Evolutionary conservation across 2,113 vertebrate species (phyloP).

Genomic region (Tichodroma muraria): DNA sequence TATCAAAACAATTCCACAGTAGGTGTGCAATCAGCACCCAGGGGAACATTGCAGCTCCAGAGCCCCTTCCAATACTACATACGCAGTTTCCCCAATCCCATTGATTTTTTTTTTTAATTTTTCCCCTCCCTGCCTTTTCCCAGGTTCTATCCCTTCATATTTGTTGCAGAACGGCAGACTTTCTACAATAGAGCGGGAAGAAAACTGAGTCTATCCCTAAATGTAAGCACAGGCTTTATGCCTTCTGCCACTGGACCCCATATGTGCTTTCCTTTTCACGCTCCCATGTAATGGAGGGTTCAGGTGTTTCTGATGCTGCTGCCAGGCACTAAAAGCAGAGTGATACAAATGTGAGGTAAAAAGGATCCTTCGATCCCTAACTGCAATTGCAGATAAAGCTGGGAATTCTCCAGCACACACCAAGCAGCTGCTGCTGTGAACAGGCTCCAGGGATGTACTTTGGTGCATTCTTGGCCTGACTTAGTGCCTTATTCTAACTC

Average conservation of each 20-base stretch:
- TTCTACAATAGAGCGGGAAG: not conserved
- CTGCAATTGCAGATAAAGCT: not conserved
- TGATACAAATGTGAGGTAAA: constrained; percentile 15
- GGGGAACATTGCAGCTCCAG: not conserved
- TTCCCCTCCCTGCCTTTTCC: not conserved
- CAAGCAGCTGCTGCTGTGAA: constrained; percentile 55
- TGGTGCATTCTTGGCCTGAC: constrained; percentile 46
- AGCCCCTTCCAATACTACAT: not conserved
- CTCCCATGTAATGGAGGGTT: not conserved
- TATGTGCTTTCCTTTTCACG: not conserved
- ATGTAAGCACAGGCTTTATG: not conserved
- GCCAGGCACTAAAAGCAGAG: constrained; percentile 30
- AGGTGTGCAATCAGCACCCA: not conserved
- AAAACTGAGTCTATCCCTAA: not conserved
- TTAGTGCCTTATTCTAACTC: constrained; percentile 15
- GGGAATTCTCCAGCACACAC: constrained; percentile 38
- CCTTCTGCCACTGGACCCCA: not conserved
- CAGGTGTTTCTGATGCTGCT: constrained; percentile 35
- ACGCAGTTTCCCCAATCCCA: not conserved
- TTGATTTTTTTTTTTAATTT: not conserved
- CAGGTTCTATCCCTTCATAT: not conserved
- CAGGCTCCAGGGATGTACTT: constrained; percentile 57
- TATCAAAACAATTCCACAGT: not conserved
- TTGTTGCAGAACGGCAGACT: not conserved
- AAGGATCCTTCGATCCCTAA: not conserved